Conservation (phyloP, 2,888 invertebrate genomes). For the Pinctada fucata region DNA sequence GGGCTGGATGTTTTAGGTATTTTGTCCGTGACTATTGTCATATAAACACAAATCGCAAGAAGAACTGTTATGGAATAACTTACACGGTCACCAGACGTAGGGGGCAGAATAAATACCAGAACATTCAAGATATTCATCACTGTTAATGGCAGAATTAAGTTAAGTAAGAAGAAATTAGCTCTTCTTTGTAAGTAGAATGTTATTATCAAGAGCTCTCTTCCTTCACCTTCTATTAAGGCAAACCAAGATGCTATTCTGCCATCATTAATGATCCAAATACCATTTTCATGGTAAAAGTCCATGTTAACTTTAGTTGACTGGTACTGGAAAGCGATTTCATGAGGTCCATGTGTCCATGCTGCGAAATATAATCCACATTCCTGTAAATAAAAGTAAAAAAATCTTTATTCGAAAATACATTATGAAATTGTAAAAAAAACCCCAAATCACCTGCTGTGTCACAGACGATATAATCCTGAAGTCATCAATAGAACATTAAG, state of each 20-base stretch:
- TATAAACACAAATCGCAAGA: constrained; percentile 17
- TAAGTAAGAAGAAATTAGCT: constrained; percentile 7
- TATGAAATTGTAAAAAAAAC: too few relatives aligned
- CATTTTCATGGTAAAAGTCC: neutral
- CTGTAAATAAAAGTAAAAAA: too few relatives aligned
- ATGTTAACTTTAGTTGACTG: neutral
- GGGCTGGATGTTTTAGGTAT: constrained; percentile 9
- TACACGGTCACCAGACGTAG: constrained; percentile 10
- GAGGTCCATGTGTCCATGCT: too few relatives aligned
- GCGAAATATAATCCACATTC: too few relatives aligned
- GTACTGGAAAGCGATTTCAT: neutral
- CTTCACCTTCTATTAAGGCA: neutral
- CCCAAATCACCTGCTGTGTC: too few relatives aligned
- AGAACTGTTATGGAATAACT: constrained; percentile 19
- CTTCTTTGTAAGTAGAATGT: neutral
- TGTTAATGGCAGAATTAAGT: constrained; percentile 15
- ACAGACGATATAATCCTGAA: too few relatives aligned
- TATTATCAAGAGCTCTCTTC: neutral
- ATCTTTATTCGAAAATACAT: too few relatives aligned
- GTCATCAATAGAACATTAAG: too few relatives aligned
- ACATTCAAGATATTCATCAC: constrained; percentile 14
- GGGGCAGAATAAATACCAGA: constrained; percentile 15
- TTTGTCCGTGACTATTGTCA: constrained; percentile 19
- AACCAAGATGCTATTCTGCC: neutral
- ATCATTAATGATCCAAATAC: neutral